Evolutionary conservation across 2,888 invertebrate species (phyloP).

Genomic region (Pyrrhosoma nymphula): DNA sequence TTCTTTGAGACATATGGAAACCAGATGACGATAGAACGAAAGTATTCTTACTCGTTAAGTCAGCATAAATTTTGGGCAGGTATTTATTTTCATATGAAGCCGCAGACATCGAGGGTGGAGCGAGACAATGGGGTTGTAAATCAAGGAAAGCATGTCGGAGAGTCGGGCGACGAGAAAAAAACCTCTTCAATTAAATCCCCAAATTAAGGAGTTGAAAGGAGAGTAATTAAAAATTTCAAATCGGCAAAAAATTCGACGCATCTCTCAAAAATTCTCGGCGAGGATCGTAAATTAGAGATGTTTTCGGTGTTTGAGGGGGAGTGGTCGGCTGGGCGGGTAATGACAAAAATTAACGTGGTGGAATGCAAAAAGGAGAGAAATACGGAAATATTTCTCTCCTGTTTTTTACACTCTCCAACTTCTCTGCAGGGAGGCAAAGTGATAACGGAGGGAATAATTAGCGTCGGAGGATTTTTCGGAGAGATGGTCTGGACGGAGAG

Average conservation of each 20-base stretch:
- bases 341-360: not conserved
- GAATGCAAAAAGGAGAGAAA: not conserved
- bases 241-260: slow-evolving; percentile 26
- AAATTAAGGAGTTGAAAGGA: not conserved
- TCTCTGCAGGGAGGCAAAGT: not conserved
- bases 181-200: slow-evolving; percentile 21
- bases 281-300: slow-evolving; percentile 13
- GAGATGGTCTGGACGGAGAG: not conserved
- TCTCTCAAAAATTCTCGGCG: not conserved
- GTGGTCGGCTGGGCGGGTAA: not conserved
- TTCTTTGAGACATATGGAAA: not conserved
- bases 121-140: not conserved
- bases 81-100: not conserved
- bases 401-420: not conserved
- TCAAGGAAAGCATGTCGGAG: not conserved
- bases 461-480: not conserved
- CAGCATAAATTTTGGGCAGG: not conserved
- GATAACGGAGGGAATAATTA: slow-evolving; percentile 17
- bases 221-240: slow-evolving; percentile 46
- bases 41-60: too few species aligned
- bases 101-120: not conserved
- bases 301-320: not conserved
- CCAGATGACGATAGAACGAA: not conserved
- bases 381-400: not conserved
- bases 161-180: not conserved